These are phyloP conservation scores for Caenorhabditis auriculariae DNA, from an alignment of 2,888 invertebrate species.

Conservation along the genomic window DNA sequence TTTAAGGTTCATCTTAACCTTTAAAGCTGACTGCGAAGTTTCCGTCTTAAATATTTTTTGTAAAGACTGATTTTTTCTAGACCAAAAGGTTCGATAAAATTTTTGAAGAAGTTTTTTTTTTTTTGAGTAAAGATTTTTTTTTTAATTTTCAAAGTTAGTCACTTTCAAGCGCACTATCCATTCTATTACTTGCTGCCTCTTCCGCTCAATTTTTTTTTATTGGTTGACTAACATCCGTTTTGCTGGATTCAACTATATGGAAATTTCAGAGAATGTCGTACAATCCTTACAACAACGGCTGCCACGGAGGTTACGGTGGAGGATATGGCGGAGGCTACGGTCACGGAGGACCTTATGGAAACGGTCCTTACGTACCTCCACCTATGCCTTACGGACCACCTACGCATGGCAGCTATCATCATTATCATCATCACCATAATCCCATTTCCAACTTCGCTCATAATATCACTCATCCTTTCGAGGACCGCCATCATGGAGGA, in stretches of 20 bases:
- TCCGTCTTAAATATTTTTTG: too few relatives aligned
- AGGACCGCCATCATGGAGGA: slow-evolving; percentile 10
- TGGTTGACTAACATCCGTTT: too few relatives aligned
- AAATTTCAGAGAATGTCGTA: background rate
- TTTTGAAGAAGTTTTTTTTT: too few relatives aligned
- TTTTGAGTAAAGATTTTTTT: background rate
- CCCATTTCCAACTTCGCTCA: too few relatives aligned
- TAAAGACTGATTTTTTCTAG: too few relatives aligned
- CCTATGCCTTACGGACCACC: slow-evolving; percentile 7
- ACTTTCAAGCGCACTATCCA: background rate
- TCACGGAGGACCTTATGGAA: slow-evolving; percentile 3
- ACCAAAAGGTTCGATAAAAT: too few relatives aligned
- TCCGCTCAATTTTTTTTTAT: too few relatives aligned
- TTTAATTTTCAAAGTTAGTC: background rate
- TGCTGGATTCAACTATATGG: background rate
- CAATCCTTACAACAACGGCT: background rate
- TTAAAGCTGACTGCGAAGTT: too few relatives aligned
- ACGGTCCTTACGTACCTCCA: slow-evolving; percentile 3
- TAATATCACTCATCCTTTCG: too few relatives aligned
- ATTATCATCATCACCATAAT: slow-evolving; percentile 4
- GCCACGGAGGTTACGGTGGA: slow-evolving; percentile 5
- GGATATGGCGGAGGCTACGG: slow-evolving; percentile 8
- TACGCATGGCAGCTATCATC: slow-evolving; percentile 8
- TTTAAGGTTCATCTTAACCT: too few relatives aligned
- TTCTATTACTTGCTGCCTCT: too few relatives aligned